A percentile compares a stretch with the other conserved stretches of the same genome.
Conservation (phyloP, 2,888 invertebrate species). For the Sesia bembeciformis region DNA sequence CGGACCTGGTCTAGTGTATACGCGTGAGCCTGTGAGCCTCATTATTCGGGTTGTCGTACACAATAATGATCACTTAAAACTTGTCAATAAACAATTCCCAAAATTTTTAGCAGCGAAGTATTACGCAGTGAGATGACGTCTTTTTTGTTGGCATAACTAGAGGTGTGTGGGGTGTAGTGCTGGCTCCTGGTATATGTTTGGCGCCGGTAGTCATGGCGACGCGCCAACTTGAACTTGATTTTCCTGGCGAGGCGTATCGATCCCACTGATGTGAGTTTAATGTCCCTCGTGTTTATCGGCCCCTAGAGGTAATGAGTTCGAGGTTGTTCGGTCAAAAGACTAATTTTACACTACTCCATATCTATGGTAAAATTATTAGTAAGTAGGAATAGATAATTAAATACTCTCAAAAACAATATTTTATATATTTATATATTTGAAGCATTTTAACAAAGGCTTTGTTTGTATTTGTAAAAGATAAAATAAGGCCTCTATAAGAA, state of each 20-base stretch:
- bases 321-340: constrained; percentile 13
- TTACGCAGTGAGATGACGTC: too few relatives aligned
- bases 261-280: constrained; percentile 25
- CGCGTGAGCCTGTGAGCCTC: constrained; percentile 36
- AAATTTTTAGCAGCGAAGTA: too few relatives aligned
- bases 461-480: not conserved
- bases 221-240: constrained; percentile 29
- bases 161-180: not conserved
- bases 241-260: constrained; percentile 26
- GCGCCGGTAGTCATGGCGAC: constrained; percentile 46
- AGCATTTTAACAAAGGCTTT: not conserved
- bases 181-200: constrained; percentile 23
- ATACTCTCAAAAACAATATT: not conserved
- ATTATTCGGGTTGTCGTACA: constrained; percentile 14
- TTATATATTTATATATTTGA: not conserved
- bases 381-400: not conserved
- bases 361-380: constrained; percentile 13
- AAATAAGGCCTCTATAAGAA: constrained; percentile 26
- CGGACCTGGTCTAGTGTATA: constrained; percentile 31
- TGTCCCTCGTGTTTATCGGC: constrained; percentile 3
- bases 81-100: too few relatives aligned
- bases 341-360: constrained; percentile 14
- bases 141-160: not conserved
- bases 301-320: constrained; percentile 7
- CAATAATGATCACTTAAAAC: too few relatives aligned